Percentiles rank a stretch among this genome's conserved stretches.
phyloP scores from a whole-genome alignment of 1,140 invertebrate species.

The Coptotermes formosanus region DNA sequence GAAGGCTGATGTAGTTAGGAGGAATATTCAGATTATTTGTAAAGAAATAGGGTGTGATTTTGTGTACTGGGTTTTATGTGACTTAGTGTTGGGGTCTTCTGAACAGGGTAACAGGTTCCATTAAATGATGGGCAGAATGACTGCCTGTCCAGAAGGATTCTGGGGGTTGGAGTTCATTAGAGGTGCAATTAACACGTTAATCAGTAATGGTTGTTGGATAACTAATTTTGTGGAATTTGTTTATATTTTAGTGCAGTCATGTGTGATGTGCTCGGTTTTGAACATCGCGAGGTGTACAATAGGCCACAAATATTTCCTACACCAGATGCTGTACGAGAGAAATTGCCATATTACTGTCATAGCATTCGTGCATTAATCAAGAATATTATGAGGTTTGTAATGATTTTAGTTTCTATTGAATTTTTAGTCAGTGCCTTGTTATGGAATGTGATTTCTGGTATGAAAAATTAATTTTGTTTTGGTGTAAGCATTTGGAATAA shows the following conservation, averaged over 20 bases:
- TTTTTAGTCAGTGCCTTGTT: not conserved
- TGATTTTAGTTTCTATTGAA: not conserved
- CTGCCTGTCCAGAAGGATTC: too few relatives aligned
- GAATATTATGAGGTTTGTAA: not conserved
- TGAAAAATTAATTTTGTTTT: too few relatives aligned
- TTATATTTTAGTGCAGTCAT: not conserved
- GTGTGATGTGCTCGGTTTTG: not conserved
- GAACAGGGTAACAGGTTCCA: too few relatives aligned
- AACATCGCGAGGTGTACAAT: not conserved
- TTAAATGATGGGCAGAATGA: too few relatives aligned
- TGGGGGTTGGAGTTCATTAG: too few relatives aligned
- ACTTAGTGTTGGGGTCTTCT: too few relatives aligned
- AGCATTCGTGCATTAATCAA: not conserved
- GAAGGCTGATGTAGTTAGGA: too few relatives aligned
- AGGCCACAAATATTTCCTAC: not conserved
- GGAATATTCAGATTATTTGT: too few relatives aligned
- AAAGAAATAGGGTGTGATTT: too few relatives aligned
- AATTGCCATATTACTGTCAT: not conserved
- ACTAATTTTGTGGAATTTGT: not conserved
- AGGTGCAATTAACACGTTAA: not conserved
- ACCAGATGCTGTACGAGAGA: not conserved
- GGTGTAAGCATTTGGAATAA: too few relatives aligned
- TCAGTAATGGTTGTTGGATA: not conserved
- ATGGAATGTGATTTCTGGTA: too few relatives aligned
- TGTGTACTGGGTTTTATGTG: too few relatives aligned